Evolutionary conservation across 1,140 invertebrate species (phyloP), one percentile per base, ranked within the genome.

Genomic region (Diabrotica undecimpunctata): DNA sequence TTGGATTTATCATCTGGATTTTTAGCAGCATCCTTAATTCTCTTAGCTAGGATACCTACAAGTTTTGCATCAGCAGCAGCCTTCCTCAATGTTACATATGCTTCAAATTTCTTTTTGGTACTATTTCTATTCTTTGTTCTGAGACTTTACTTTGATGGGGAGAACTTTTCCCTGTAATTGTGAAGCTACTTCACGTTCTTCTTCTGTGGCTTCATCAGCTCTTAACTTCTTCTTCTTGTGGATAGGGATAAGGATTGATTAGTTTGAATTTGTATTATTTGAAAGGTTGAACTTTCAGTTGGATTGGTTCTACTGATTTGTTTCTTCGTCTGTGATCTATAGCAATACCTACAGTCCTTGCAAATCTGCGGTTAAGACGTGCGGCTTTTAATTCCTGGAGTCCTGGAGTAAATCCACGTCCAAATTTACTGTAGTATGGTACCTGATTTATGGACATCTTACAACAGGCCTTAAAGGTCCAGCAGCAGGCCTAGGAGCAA

Each of bases 341-440:
- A 71, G 96, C 82, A 79, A 99, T 95, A 41, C 41, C 98, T 82
- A 99, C 90, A 13, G 93, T 94, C 70, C 86, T 86, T 10, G 97
- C 97, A 78, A 93, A 93, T 66, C 84, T 85, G 71, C 88, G 87
- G 78, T 89, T 90, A 37, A 98, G 79, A 59, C 91, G 92, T 74
- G 93, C 90, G 70, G 90, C 91, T 84, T 95, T 97, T 51, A 99
- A 82, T 84, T 99, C 98, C 72, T 95, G 90, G 3, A 99, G 79
- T n/a, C n/a, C n/a, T n/a, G n/a, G n/a, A 62, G 96, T 95, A 80
- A 99, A 99, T 65, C 98, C 98, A 78, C 95, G 89, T 54, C 97
- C 98, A 70, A 93, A 66, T 97, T 88, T 65, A 96, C 96, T 87
- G 70, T 82, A 94, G 97, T 6, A 88, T 92, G 93, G 75, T 97